These are phyloP conservation scores for Potorous gilbertii DNA, from an alignment of 2,797 vertebrate genomes.

Conservation along the genomic window DNA sequence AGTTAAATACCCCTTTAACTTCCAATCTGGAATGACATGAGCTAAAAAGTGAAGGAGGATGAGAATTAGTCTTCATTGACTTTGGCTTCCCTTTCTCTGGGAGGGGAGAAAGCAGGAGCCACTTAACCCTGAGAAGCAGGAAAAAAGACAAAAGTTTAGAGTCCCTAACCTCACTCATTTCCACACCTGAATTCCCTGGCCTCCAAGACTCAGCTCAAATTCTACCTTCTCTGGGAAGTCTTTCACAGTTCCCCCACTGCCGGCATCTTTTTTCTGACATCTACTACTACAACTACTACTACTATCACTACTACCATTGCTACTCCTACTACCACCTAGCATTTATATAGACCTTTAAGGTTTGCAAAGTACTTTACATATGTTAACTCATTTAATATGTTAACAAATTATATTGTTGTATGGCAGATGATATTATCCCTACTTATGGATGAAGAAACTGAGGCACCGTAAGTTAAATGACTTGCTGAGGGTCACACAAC, in stretches of 20 bases:
- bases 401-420: neutral
- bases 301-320: neutral
- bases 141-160: neutral
- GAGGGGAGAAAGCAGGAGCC: neutral
- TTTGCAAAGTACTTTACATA: neutral
- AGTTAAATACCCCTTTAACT: neutral
- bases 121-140: rapidly evolving
- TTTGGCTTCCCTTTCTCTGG: neutral
- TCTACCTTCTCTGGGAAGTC: neutral
- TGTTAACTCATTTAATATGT: neutral
- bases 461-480: neutral
- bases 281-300: neutral
- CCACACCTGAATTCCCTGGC: neutral
- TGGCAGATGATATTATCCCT: neutral
- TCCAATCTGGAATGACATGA: neutral
- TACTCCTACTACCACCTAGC: neutral
- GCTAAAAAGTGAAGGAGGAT: neutral
- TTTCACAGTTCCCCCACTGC: neutral
- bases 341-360: neutral
- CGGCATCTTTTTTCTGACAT: neutral
- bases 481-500: neutral
- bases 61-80: neutral
- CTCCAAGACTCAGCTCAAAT: neutral
- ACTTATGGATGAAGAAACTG: neutral
- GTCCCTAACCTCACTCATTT: neutral